Conservation (phyloP, 92 coral and sea anemone species). For the Meandrina meandrites region DNA sequence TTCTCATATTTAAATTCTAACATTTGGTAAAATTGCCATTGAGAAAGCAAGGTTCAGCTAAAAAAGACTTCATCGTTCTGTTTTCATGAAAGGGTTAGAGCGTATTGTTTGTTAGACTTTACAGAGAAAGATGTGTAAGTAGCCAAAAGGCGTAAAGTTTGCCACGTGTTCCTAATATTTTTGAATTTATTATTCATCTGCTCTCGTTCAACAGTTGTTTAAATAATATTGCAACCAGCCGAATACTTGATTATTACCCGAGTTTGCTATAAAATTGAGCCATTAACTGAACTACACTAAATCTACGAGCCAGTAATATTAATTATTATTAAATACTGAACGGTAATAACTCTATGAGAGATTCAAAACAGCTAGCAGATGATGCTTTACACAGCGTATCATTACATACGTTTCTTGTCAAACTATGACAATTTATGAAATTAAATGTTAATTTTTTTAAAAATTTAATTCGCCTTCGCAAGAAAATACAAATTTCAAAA, state of each 20-base stretch:
- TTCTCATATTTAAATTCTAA: too few relatives aligned
- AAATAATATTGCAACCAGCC: background rate
- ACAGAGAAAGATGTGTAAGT: background rate
- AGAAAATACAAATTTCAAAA: too few relatives aligned
- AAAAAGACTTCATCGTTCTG: background rate
- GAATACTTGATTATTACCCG: background rate
- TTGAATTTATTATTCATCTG: background rate
- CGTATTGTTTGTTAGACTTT: background rate
- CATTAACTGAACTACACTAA: too few relatives aligned
- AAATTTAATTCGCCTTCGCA: too few relatives aligned
- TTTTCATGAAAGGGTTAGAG: background rate
- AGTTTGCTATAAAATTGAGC: too few relatives aligned
- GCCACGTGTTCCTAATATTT: background rate
- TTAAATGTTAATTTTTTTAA: too few relatives aligned
- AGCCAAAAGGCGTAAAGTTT: background rate
- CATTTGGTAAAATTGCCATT: too few relatives aligned
- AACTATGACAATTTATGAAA: too few relatives aligned
- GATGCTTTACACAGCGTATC: background rate
- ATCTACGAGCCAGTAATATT: too few relatives aligned
- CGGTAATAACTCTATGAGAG: too few relatives aligned
- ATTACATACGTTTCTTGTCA: background rate
- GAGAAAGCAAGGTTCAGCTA: background rate
- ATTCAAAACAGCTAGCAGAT: background rate
- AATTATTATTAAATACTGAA: too few relatives aligned
- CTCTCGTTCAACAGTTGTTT: background rate